Percentiles rank a stretch among this genome's conserved stretches.
phyloP scores from a whole-genome alignment of 1,140 invertebrate genomes.

The Philotrypesis tridentata region DNA sequence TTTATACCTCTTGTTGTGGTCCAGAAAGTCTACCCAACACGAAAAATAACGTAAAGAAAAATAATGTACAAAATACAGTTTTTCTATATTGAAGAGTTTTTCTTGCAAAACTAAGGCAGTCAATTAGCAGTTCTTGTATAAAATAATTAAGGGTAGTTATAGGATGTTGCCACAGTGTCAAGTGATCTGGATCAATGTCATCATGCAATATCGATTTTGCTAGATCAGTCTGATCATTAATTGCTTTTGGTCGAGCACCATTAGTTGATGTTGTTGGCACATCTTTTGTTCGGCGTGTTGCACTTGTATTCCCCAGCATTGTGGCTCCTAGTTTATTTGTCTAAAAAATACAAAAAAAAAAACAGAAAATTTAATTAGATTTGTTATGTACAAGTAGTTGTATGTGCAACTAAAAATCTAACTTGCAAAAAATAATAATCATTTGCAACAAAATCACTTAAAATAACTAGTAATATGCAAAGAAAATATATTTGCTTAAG shows the following conservation, averaged over 20 bases:
- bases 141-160: slow-evolving; percentile 90
- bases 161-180: slow-evolving; percentile 92
- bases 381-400: background rate
- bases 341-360: slow-evolving; percentile 55
- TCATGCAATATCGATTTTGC: slow-evolving; percentile 51
- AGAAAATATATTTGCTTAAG: background rate
- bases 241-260: slow-evolving; percentile 61
- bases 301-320: slow-evolving; percentile 66
- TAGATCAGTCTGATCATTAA: slow-evolving; percentile 51
- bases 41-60: slow-evolving; percentile 68
- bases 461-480: background rate
- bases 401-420: slow-evolving; percentile 27
- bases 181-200: slow-evolving; percentile 75
- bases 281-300: slow-evolving; percentile 65
- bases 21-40: slow-evolving; percentile 74
- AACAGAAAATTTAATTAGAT: background rate
- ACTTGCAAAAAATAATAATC: slow-evolving; percentile 7
- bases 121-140: slow-evolving; percentile 81
- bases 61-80: slow-evolving; percentile 67
- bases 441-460: slow-evolving; percentile 1
- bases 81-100: slow-evolving; percentile 68
- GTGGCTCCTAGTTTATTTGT: slow-evolving; percentile 62
- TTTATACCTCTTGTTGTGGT: slow-evolving; percentile 76
- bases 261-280: slow-evolving; percentile 60
- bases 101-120: slow-evolving; percentile 76